Percentiles rank a stretch among this genome's conserved stretches.
These are phyloP conservation scores for Hybos culiciformis DNA, from an alignment of 2,888 invertebrate species.

Conservation along the genomic window DNA sequence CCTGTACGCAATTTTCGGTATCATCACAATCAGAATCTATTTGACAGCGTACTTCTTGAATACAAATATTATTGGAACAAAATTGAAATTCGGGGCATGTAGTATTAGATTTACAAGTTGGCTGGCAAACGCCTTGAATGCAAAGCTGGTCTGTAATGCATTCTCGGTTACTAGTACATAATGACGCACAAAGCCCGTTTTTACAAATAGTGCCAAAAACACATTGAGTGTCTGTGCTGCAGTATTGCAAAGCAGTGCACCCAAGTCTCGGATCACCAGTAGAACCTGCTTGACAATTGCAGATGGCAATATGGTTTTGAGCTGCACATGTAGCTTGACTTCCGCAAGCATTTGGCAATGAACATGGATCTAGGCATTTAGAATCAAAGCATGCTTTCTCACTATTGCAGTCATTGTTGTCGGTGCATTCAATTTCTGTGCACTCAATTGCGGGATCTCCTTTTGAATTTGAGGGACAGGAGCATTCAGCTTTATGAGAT, in stretches of 20 bases:
- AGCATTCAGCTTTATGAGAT: constrained; percentile 57
- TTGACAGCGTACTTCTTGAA: constrained; percentile 64
- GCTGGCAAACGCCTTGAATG: constrained; percentile 71
- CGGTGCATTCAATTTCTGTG: constrained; percentile 58
- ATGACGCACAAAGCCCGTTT: constrained; percentile 62
- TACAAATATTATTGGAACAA: constrained; percentile 72
- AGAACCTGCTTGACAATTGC: constrained; percentile 69
- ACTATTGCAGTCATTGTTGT: constrained; percentile 58
- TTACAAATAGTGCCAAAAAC: constrained; percentile 71
- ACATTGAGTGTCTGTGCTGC: constrained; percentile 66
- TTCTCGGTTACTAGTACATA: constrained; percentile 68
- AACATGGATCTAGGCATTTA: constrained; percentile 70
- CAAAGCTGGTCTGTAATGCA: constrained; percentile 77
- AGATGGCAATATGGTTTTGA: constrained; percentile 65
- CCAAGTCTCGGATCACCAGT: constrained; percentile 79
- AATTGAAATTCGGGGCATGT: constrained; percentile 77
- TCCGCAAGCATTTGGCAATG: constrained; percentile 69
- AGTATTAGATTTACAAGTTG: constrained; percentile 63
- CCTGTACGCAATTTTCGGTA: constrained; percentile 56
- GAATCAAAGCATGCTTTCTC: constrained; percentile 64
- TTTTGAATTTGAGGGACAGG: constrained; percentile 58
- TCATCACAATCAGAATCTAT: constrained; percentile 57
- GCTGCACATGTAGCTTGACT: constrained; percentile 62
- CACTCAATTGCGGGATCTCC: constrained; percentile 67
- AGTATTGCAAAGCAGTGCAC: constrained; percentile 70